Evolutionary conservation across 2,797 vertebrate genomes (phyloP), one percentile per base, ranked within the genome.

Genomic region (Microctenopoma steveboyesi): DNA sequence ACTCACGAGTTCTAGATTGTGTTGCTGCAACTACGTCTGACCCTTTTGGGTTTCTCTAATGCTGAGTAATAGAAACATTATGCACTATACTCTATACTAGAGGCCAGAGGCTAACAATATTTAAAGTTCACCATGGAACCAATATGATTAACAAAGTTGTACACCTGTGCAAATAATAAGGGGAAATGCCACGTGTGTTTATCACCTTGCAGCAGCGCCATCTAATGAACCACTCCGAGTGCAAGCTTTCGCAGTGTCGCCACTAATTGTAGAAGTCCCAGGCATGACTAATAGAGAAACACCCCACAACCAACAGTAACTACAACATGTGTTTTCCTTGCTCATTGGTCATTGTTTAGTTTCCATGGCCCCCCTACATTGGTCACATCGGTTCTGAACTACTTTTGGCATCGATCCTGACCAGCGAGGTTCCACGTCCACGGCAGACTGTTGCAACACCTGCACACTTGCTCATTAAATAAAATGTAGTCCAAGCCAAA

Each of bases 401-500:
- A 15, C 48, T 56, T 25, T 53, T 40, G 10, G 63, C 37, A 46
- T 4, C 58, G 56, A 66, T 55, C 6, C n/a, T 18, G 33, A 63
- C 37, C 50, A 65, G 33, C 4, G 2, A 12, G 66, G 66, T 48
- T 18, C 56, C 14, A 27, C 50, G 67, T 72, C 37, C 16, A 43
- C 63, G 18, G 33, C 3, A 37, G 42, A 51, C 30, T n/a, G 22
- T 30, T 25, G 56, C 53, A 39, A 22, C 18, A 28, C 40, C 33
- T 2, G 2, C 48, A 3, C 64, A 40, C 33, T 3, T 50, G 11
- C 14, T 78, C 12, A 43, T 22, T 46, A 25, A 61, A 69, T 62
- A 10, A 56, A 82, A 64, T 11, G 42, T 40, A 10, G 39, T 45
- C 25, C 45, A 61, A 50, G 30, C 30, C 15, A 37, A 56, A 51